A percentile compares a stretch with the other conserved stretches of the same genome.
Evolutionary conservation across 2,888 invertebrate species (phyloP).

Genomic region (Nephrotoma guestfalica): DNA sequence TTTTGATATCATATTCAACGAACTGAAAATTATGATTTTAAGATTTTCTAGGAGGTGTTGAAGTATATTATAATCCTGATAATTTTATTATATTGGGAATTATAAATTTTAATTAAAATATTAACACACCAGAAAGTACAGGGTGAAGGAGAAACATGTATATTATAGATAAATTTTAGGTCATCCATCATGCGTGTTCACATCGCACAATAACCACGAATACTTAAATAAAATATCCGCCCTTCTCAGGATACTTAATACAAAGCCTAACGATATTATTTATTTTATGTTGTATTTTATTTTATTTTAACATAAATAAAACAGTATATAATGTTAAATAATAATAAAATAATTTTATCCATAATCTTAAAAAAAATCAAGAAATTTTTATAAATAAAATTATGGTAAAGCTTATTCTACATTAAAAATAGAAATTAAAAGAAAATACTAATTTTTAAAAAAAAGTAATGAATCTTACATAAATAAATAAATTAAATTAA

Average conservation of each 20-base stretch:
- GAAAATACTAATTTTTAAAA: not conserved
- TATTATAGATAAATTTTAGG: not conserved
- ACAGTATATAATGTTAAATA: not conserved
- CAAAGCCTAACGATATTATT: not conserved
- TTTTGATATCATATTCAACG: not conserved
- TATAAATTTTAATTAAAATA: not conserved
- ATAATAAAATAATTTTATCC: not conserved
- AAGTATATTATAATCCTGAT: not conserved
- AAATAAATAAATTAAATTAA: not conserved
- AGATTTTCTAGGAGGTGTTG: not conserved
- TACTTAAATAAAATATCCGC: not conserved
- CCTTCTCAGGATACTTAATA: too few relatives aligned
- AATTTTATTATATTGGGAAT: not conserved
- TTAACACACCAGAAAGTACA: not conserved
- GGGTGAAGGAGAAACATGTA: not conserved
- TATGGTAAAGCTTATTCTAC: constrained; percentile 12
- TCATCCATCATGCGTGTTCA: not conserved
- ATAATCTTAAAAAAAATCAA: constrained; percentile 1
- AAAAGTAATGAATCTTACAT: not conserved
- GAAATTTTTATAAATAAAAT: constrained; percentile 3
- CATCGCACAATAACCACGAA: not conserved
- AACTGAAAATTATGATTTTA: not conserved
- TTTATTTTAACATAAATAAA: not conserved
- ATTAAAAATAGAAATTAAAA: constrained; percentile 5
- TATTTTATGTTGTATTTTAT: not conserved